Conservation (phyloP, 2,888 invertebrate species). For the Acronicta alni region DNA sequence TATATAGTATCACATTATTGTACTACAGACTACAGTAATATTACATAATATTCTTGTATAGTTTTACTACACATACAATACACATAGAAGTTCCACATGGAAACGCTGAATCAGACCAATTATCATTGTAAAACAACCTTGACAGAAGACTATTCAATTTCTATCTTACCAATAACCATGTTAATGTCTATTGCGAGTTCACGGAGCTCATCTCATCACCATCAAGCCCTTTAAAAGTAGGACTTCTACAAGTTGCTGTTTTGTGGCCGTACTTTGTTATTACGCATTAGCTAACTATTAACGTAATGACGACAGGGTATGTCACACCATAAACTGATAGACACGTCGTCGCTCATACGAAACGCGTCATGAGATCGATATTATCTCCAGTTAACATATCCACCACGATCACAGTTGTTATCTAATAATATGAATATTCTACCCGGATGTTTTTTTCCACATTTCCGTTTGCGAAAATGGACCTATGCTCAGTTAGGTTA, state of each 20-base stretch:
- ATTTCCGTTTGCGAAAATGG: not conserved
- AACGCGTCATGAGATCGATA: conserved; percentile 14
- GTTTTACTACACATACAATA: conserved; percentile 1
- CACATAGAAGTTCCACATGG: too few relatives aligned
- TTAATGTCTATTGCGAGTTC: too few relatives aligned
- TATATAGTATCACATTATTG: conserved; percentile 17
- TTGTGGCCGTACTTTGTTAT: conserved; percentile 1
- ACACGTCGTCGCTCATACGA: conserved; percentile 1
- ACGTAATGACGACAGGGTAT: conserved; percentile 1
- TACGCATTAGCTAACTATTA: not conserved
- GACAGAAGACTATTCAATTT: too few relatives aligned
- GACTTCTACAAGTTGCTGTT: not conserved
- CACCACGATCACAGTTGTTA: not conserved
- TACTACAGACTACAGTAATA: conserved; percentile 6
- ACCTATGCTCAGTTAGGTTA: too few relatives aligned
- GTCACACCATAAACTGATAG: conserved; percentile 7
- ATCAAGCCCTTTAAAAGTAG: too few relatives aligned
- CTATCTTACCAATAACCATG: too few relatives aligned
- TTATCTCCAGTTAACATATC: not conserved
- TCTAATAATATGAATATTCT: not conserved
- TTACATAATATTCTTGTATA: conserved; percentile 27
- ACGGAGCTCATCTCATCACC: too few relatives aligned
- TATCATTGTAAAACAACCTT: too few relatives aligned
- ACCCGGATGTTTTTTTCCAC: not conserved
- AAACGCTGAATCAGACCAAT: too few relatives aligned